Conservation (phyloP, 2,113 vertebrate species). For the Notechis scutatus region DNA sequence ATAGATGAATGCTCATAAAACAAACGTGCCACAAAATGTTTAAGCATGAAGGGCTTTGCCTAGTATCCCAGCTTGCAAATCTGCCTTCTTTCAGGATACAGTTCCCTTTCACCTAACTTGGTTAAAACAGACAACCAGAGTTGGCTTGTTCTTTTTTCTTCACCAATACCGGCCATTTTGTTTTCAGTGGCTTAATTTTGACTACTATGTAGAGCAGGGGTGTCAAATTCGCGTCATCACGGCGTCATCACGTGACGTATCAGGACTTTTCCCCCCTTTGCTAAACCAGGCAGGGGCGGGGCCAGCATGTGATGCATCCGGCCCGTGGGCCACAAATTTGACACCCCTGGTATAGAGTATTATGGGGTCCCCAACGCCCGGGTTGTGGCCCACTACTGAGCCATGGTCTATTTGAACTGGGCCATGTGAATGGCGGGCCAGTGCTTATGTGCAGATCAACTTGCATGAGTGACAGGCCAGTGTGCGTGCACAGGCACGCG, state of each 20-base stretch:
- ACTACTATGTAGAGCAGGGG: neutral
- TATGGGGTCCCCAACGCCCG: neutral
- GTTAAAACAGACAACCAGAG: neutral
- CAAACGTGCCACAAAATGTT: neutral
- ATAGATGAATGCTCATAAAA: neutral
- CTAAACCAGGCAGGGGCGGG: too few species aligned
- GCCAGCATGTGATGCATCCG: too few species aligned
- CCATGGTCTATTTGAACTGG: too few species aligned
- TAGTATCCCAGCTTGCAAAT: neutral
- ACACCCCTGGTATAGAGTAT: neutral
- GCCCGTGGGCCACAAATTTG: too few species aligned
- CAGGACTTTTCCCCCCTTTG: too few species aligned
- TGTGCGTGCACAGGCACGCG: rapidly evolving
- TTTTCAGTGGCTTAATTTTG: neutral
- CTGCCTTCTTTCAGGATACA: neutral
- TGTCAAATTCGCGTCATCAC: too few species aligned
- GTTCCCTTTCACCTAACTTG: neutral
- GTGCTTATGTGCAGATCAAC: too few species aligned
- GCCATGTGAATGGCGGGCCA: too few species aligned
- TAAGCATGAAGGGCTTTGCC: neutral
- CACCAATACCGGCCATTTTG: neutral
- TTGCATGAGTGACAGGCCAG: too few species aligned
- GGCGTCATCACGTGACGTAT: too few species aligned
- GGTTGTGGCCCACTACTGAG: too few species aligned
- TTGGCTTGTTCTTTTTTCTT: neutral